Evolutionary conservation across 2,888 invertebrate species (phyloP), one percentile per base, ranked within the genome.

Genomic region (Heliconius aoede): DNA sequence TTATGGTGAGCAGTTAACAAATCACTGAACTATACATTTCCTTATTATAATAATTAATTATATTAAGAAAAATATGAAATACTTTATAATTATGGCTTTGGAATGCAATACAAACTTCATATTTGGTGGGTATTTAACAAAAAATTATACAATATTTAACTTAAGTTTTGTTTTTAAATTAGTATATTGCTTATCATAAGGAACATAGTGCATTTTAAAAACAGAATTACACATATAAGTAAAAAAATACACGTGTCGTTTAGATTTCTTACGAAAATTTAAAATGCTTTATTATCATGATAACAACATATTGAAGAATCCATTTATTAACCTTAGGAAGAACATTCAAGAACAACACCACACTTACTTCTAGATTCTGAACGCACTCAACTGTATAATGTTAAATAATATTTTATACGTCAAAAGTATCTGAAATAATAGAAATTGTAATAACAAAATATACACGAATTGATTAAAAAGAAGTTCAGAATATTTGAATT

Each of bases 1-100:
- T 89, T 91, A 88, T 84, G 81, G 81, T 82, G 82, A 81, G 51
- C 67, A 71, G 69, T 76, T 71, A 78, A 76, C 77, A 76, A 75
- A 78, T 80, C 77, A 77, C 78, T 78, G 75, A 75, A 72, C 74
- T 73, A 76, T 69, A 79, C 81, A 82, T 80, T 79, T 75, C 80
- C 80, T 77, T 69, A 24, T 62, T 67, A 71, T 75, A 76, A 62
- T 71, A 73, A 74, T 76, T 68, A 72, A 73, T 69, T 36, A 40
- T 62, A 72, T 58, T 51, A 64, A 30, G 18, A 65, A 67, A 77
- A 77, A 75, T 72, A 79, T 64, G 30, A 67, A n/a, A 65, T 28
- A 67, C 40, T 60, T 26, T 18, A 74, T 60, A 60, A 58, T 60
- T 40, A 72, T 65, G 68, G 60, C 76, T 78, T 79, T 81, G 80